Evolutionary conservation across 2,797 vertebrate species (phyloP).

Genomic region (Perodicticus potto): DNA sequence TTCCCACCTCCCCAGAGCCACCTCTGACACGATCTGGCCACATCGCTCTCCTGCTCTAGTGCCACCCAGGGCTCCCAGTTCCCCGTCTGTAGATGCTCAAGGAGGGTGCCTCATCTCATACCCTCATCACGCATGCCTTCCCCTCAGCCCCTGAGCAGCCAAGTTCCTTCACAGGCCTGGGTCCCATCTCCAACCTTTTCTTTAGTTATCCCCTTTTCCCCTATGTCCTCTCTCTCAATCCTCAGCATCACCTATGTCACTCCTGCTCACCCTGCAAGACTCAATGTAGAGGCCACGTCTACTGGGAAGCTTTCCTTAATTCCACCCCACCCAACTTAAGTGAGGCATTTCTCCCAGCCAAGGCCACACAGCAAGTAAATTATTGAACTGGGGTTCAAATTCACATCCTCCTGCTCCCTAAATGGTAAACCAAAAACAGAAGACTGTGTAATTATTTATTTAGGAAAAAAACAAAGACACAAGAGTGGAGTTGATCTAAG

Average conservation of each 20-base stretch:
- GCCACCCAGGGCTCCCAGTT: fast-evolving
- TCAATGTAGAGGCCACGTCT: not conserved
- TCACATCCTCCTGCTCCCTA: not conserved
- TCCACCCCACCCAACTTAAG: too few species aligned
- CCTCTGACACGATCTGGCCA: not conserved
- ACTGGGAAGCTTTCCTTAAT: not conserved
- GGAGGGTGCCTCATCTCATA: fast-evolving
- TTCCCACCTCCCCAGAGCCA: not conserved
- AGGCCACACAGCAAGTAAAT: not conserved
- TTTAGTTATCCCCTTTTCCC: not conserved
- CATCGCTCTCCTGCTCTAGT: not conserved
- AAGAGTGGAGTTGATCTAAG: not conserved
- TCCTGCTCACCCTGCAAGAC: not conserved
- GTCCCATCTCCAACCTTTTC: not conserved
- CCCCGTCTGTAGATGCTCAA: not conserved
- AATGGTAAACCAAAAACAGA: not conserved
- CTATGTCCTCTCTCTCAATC: not conserved
- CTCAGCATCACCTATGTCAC: not conserved
- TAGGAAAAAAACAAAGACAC: not conserved
- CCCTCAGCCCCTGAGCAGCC: not conserved
- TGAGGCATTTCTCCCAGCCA: not conserved
- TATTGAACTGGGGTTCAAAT: not conserved
- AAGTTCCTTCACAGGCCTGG: not conserved
- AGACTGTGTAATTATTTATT: not conserved
- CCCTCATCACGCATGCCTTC: fast-evolving